phyloP scores from a whole-genome alignment of 2,888 invertebrate genomes.

The Heteromyza rotundicornis region DNA sequence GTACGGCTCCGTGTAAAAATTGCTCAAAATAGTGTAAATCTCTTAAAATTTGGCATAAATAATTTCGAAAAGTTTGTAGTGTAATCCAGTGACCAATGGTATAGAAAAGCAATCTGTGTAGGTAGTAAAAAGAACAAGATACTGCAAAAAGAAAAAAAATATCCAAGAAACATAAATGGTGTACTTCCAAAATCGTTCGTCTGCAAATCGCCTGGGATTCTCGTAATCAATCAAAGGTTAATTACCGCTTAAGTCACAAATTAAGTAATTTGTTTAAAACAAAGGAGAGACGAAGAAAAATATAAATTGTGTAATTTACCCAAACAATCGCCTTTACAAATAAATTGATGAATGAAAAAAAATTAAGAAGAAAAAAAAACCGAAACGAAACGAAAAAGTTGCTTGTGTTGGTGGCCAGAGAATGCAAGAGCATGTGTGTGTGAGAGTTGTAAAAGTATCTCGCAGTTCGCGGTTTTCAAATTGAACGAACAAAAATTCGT shows the following conservation, averaged over 20 bases:
- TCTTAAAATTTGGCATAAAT: too few relatives aligned
- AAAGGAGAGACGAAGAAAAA: not conserved
- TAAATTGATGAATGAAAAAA: conserved; percentile 8
- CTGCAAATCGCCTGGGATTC: too few relatives aligned
- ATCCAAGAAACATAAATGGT: too few relatives aligned
- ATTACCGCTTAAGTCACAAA: not conserved
- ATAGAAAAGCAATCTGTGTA: too few relatives aligned
- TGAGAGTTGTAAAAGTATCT: not conserved
- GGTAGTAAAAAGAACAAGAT: too few relatives aligned
- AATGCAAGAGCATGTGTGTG: not conserved
- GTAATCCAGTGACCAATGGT: too few relatives aligned
- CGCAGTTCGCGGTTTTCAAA: not conserved
- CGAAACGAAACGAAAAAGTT: not conserved
- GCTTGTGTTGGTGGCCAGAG: not conserved
- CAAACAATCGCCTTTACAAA: conserved; percentile 17
- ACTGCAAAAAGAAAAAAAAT: too few relatives aligned
- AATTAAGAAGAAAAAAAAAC: not conserved
- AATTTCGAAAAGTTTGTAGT: too few relatives aligned
- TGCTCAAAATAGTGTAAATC: too few relatives aligned
- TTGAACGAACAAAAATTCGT: not conserved
- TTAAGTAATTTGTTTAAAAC: conserved; percentile 16
- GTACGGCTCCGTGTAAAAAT: not conserved
- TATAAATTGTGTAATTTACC: conserved; percentile 19
- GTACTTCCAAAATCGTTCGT: too few relatives aligned
- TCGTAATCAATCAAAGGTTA: not conserved